These are phyloP conservation scores for Lysandra coridon DNA, from an alignment of 2,888 invertebrate genomes.

Conservation along the genomic window DNA sequence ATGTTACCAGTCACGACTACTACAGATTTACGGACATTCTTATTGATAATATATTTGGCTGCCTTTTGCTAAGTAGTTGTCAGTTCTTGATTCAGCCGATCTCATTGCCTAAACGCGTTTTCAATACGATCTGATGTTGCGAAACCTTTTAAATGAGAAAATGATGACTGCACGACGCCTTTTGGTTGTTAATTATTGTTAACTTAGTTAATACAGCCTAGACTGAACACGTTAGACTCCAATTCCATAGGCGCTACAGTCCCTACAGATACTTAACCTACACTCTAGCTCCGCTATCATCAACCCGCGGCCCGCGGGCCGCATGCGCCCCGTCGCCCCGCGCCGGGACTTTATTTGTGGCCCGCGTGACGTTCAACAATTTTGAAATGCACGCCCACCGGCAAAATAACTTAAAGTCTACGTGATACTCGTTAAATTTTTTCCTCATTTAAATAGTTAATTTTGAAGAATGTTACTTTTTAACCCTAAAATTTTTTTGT, in stretches of 20 bases:
- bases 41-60: not conserved
- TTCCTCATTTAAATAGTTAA: too few species aligned
- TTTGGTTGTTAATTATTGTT: not conserved
- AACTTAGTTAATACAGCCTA: too few species aligned
- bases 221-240: too few species aligned
- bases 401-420: too few species aligned
- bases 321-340: too few species aligned
- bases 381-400: too few species aligned
- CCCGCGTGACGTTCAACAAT: too few species aligned
- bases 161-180: not conserved
- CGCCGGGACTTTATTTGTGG: too few species aligned
- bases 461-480: too few species aligned
- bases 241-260: not conserved
- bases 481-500: too few species aligned
- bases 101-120: not conserved
- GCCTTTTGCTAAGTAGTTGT: not conserved
- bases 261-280: not conserved
- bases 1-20: not conserved
- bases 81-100: not conserved
- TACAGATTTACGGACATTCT: not conserved
- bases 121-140: not conserved
- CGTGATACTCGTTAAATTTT: too few species aligned
- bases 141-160: not conserved
- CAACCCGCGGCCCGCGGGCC: too few species aligned
- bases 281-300: not conserved